A percentile compares a stretch with the other conserved stretches of the same genome.
Conservation (phyloP, 2,797 vertebrate species). For the Ambastaia sidthimunki region DNA sequence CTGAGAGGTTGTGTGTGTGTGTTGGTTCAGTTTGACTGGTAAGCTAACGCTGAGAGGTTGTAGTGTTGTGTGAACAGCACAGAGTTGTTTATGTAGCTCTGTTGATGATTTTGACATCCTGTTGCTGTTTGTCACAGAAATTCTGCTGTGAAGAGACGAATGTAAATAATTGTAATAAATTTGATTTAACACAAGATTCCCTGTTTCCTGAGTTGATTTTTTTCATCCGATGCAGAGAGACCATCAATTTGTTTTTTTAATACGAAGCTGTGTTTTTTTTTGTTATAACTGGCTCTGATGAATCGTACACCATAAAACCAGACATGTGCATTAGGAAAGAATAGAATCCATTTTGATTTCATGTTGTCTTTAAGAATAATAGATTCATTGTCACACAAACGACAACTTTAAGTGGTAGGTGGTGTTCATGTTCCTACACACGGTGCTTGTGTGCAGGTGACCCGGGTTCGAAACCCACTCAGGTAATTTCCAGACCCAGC, state of each 20-base stretch:
- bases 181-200: constrained; percentile 76
- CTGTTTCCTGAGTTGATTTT: neutral
- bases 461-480: too few relatives aligned
- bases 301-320: neutral
- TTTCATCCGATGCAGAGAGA: neutral
- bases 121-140: constrained; percentile 66
- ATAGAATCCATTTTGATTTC: neutral
- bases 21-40: too few relatives aligned
- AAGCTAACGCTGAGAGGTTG: neutral
- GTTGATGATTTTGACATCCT: constrained; percentile 10
- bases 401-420: neutral
- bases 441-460: too few relatives aligned
- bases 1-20: neutral
- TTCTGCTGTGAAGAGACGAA: constrained; percentile 74
- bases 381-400: too few relatives aligned
- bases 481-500: too few relatives aligned
- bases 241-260: too few relatives aligned
- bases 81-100: constrained; percentile 1
- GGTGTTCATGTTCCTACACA: neutral
- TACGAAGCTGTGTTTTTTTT: neutral
- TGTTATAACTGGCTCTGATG: neutral
- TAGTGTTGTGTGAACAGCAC: constrained; percentile 18
- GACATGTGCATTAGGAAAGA: neutral
- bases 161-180: constrained; percentile 94
- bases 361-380: neutral